These are phyloP conservation scores for Pogoniulus pusillus DNA, from an alignment of 2,797 vertebrate genomes.

Conservation along the genomic window DNA sequence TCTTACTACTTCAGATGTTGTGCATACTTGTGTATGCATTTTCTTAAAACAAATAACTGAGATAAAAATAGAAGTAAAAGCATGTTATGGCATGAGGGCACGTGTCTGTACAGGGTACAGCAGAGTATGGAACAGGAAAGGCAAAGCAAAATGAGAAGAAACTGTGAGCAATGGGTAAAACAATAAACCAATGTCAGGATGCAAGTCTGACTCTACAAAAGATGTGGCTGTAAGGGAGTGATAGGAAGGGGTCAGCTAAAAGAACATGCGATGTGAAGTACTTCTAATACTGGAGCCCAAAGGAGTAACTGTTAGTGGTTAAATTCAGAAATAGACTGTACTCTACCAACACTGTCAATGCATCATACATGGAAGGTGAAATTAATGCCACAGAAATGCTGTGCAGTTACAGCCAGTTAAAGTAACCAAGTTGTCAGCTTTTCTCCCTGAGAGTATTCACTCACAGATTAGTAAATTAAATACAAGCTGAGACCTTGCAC, in stretches of 20 bases:
- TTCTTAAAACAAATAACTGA: background rate
- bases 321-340: background rate
- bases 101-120: background rate
- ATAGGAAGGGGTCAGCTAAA: background rate
- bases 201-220: background rate
- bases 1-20: background rate
- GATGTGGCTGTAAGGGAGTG: background rate
- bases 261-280: background rate
- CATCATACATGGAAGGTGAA: accelerated
- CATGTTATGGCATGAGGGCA: background rate
- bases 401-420: background rate
- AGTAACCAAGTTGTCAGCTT: background rate
- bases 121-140: background rate
- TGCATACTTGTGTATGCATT: background rate
- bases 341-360: background rate
- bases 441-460: background rate
- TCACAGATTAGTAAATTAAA: background rate
- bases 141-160: background rate
- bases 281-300: background rate
- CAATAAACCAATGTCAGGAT: background rate
- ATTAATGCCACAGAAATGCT: background rate
- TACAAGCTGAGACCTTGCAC: background rate
- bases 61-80: background rate
- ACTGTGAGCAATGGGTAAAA: background rate
- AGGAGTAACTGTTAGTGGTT: background rate